Percentiles rank a stretch among this genome's conserved stretches.
phyloP scores from a whole-genome alignment of 1,140 invertebrate species.

The Pseudomyrmex sp. region DNA sequence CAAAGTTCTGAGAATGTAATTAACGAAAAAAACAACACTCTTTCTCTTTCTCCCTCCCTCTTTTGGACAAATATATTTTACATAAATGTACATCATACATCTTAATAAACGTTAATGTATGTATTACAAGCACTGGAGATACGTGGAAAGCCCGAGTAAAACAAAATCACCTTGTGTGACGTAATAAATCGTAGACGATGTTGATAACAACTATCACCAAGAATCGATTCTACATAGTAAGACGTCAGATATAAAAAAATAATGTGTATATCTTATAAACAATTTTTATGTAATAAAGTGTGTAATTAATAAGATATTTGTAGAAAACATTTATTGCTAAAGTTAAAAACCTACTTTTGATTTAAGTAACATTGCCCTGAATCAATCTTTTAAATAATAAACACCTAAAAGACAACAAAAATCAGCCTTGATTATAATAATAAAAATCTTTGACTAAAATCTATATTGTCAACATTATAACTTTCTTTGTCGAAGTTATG shows the following conservation, averaged over 20 bases:
- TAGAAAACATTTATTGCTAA: no score
- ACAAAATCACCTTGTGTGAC: conserved; percentile 25
- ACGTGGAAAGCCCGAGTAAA: conserved; percentile 74
- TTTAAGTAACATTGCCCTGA: conserved; percentile 1
- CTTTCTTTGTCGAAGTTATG: no score
- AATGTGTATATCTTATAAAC: no score
- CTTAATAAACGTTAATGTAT: conserved; percentile 33
- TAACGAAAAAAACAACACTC: neutral
- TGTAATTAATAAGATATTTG: no score
- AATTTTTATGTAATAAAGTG: no score
- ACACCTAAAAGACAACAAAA: neutral
- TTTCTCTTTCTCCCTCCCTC: no score
- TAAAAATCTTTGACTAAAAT: conserved; percentile 17
- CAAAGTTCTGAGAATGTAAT: neutral
- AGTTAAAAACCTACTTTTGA: no score
- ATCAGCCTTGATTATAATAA: conserved; percentile 7
- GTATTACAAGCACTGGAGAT: conserved; percentile 73
- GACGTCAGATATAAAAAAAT: neutral
- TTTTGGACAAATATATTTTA: conserved; percentile 14
- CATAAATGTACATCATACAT: conserved; percentile 42
- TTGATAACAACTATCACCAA: conserved; percentile 31
- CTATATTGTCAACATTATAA: conserved; percentile 4
- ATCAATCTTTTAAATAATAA: conserved; percentile 12
- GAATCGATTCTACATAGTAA: conserved; percentile 19
- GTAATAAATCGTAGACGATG: conserved; percentile 1